Evolutionary conservation across 2,113 vertebrate genomes (phyloP), one percentile per base, ranked within the genome.

Genomic region (Benitochromis conjunctus): DNA sequence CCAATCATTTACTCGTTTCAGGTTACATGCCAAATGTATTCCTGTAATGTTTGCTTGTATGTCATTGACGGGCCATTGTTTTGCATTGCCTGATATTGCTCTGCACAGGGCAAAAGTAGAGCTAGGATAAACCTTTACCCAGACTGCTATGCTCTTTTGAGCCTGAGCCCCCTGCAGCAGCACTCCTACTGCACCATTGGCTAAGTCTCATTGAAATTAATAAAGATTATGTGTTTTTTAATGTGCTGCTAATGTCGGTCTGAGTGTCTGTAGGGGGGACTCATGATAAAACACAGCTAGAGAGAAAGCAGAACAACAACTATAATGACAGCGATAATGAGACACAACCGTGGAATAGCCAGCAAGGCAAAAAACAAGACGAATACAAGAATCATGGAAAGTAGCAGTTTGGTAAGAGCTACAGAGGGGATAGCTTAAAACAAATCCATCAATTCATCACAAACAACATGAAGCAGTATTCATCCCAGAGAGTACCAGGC

Each of bases 381-480:
- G 36, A 16, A 82, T 24, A 48, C 10, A 54, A 19, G 26, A 51
- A 11, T 4, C 21, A 77, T 16, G 51, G 14, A 34, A 29, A 34
- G 56, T 7, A 77, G 69, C 18, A 36, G 80, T 29, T 31, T 8
- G 60, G 34, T 36, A 21, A 7, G 53, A 48, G 51, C 26, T 38
- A 64, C 26, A 21, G 51, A 85, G 53, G 12, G 6, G 43, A 29
- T 2, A 13, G 38, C 46, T 16, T 29, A 11, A 55, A 86, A 62
- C 16, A 71, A 66, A 85, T 81, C 41, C 74, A 78, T 81, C 91
- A 82, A 4, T 56, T 62, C 55, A 83, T 88, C 81, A 77, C 78
- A 56, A 79, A 71, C 66, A 77, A 21, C 54, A 9, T 0, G 21
- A 24, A 26, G 53, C 24, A 24, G 66, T 81, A 56, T 24, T 38